Conservation (phyloP, 2,113 vertebrate genomes). For the Seriola dumerili region DNA sequence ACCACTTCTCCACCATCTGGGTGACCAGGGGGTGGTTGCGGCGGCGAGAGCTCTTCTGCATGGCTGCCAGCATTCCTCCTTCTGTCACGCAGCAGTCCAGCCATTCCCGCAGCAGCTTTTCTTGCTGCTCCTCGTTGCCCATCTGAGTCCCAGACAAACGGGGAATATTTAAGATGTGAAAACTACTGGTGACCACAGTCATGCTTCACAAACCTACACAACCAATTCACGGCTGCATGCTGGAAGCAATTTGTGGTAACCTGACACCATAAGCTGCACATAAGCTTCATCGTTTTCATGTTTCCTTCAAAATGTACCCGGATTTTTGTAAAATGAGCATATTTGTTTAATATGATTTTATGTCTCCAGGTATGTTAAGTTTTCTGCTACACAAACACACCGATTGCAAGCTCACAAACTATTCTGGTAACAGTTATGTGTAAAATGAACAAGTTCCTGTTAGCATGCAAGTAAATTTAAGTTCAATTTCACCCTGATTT, state of each 20-base stretch:
- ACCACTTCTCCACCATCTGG: conserved; percentile 99
- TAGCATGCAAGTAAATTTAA: no score
- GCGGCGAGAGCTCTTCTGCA: conserved; percentile 96
- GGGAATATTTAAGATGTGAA: not conserved
- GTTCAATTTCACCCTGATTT: no score
- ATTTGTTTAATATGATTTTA: not conserved
- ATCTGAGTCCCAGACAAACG: conserved; percentile 82
- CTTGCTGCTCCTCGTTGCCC: conserved; percentile 98
- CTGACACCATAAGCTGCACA: not conserved
- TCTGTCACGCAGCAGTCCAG: conserved; percentile 99
- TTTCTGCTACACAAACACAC: not conserved
- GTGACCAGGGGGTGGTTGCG: conserved; percentile 96
- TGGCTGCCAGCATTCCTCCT: conserved; percentile 93
- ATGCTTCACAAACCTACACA: not conserved
- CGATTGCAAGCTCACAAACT: no score
- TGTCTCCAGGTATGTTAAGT: not conserved
- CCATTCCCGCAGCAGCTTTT: conserved; percentile 95
- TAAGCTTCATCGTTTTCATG: not conserved
- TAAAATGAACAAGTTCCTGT: no score
- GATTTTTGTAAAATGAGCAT: not conserved
- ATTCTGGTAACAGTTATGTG: no score
- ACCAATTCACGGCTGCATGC: not conserved
- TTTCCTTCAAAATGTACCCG: not conserved
- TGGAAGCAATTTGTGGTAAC: not conserved
- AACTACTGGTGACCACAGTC: not conserved